A percentile compares a stretch with the other conserved stretches of the same genome.
phyloP scores from a whole-genome alignment of 2,113 vertebrate species.

The Anthoscopus minutus region DNA sequence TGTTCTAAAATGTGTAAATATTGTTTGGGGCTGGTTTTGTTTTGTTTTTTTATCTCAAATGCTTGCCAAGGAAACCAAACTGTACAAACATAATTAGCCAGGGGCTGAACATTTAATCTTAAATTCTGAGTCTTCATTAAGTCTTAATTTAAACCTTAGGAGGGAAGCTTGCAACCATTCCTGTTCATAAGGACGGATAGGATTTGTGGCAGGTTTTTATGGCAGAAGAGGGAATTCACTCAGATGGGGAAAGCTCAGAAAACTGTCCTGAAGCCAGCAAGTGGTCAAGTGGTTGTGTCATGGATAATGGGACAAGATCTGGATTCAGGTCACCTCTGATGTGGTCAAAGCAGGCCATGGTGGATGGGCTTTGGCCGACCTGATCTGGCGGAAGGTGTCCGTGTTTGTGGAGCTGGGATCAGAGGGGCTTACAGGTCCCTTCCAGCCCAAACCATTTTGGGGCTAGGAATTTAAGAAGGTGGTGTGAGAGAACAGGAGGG shows the following conservation, averaged over 20 bases:
- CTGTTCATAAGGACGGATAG: background rate
- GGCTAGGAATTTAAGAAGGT: background rate
- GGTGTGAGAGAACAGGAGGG: background rate
- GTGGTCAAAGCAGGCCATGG: background rate
- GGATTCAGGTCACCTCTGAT: background rate
- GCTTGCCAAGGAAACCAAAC: background rate
- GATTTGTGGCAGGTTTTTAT: background rate
- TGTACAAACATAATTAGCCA: background rate
- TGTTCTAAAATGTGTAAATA: background rate
- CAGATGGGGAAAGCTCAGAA: background rate
- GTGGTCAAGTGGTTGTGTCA: rapidly evolving
- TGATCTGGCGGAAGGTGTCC: background rate
- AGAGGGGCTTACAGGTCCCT: background rate
- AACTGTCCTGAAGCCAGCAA: background rate
- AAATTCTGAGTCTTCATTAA: slow-evolving; percentile 5
- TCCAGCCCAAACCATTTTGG: background rate
- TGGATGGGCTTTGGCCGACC: background rate
- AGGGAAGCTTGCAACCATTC: background rate
- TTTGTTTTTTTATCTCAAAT: background rate
- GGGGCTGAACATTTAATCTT: background rate
- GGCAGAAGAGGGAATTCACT: background rate
- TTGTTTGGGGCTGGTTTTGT: background rate
- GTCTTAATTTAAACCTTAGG: background rate
- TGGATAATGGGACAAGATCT: background rate
- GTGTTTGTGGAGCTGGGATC: background rate